phyloP scores from a whole-genome alignment of 2,113 vertebrate species.

The Pontoporia blainvillei region DNA sequence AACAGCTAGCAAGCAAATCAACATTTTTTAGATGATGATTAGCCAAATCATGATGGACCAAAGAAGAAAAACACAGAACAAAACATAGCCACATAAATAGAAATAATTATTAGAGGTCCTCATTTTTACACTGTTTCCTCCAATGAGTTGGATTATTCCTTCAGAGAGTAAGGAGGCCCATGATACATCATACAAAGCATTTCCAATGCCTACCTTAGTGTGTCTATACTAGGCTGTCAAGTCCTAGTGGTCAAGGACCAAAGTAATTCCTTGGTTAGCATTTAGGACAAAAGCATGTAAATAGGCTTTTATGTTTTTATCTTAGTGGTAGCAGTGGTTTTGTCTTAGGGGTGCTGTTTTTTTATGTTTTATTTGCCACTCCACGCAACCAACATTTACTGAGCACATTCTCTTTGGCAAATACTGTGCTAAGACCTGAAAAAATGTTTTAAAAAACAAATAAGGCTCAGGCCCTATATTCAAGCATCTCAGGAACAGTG shows the following conservation, averaged over 20 bases:
- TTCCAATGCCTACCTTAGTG: background rate
- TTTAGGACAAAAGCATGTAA: background rate
- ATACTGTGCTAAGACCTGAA: background rate
- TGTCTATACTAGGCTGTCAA: background rate
- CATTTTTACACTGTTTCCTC: conserved; percentile 14
- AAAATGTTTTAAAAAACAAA: background rate
- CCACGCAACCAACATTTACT: background rate
- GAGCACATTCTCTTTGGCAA: background rate
- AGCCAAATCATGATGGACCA: conserved; percentile 12
- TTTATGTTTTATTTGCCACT: background rate
- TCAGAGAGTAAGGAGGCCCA: background rate
- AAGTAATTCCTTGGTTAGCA: background rate
- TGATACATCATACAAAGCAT: background rate
- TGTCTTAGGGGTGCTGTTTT: background rate
- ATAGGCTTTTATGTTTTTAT: background rate
- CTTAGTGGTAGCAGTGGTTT: background rate
- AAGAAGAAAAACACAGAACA: background rate
- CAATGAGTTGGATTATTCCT: conserved; percentile 19
- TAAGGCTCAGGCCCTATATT: background rate
- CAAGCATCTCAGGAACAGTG: background rate
- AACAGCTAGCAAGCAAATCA: conserved; percentile 16
- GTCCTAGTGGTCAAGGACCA: background rate
- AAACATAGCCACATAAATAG: conserved; percentile 2
- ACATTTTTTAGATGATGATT: conserved; percentile 28
- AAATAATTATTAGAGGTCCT: conserved; percentile 19